Evolutionary conservation across 2,888 invertebrate species (phyloP).

Genomic region (Melipona beecheii): DNA sequence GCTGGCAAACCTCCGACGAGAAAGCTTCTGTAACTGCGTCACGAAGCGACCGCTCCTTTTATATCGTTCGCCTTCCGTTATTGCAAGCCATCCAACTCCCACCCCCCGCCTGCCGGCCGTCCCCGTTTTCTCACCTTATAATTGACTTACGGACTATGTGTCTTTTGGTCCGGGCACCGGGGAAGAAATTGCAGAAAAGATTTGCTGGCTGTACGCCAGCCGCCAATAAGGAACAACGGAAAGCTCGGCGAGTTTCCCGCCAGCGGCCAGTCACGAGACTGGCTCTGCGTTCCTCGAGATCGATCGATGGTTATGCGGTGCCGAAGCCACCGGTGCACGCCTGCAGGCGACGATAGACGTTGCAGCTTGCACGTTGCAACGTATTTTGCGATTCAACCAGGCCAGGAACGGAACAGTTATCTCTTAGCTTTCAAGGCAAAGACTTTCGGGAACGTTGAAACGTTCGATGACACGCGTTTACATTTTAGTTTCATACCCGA

Average conservation of each 20-base stretch:
- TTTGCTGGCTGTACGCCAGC: slow-evolving; percentile 65
- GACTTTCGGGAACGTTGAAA: background rate
- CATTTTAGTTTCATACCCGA: background rate
- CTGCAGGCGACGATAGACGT: slow-evolving; percentile 43
- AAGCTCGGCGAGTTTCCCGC: slow-evolving; percentile 44
- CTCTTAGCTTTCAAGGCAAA: background rate
- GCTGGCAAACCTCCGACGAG: slow-evolving; percentile 9
- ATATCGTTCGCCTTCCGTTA: slow-evolving; percentile 49
- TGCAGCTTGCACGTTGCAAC: background rate
- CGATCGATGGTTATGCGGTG: slow-evolving; percentile 61
- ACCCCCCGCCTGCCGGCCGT: too few relatives aligned
- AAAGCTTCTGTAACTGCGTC: slow-evolving; percentile 25
- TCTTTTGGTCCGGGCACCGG: slow-evolving; percentile 40
- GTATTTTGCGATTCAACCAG: background rate
- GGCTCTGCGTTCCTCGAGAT: slow-evolving; percentile 34
- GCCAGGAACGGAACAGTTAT: background rate
- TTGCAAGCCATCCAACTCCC: slow-evolving; percentile 27
- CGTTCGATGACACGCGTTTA: background rate
- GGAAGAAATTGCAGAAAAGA: slow-evolving; percentile 63
- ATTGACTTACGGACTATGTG: slow-evolving; percentile 66
- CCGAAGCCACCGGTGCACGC: slow-evolving; percentile 25
- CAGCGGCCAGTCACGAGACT: slow-evolving; percentile 50
- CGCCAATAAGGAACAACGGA: slow-evolving; percentile 55
- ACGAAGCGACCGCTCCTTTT: slow-evolving; percentile 35
- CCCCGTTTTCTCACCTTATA: slow-evolving; percentile 53